Evolutionary conservation across 2,113 vertebrate species (phyloP).

Genomic region (Tragelaphus scriptus): DNA sequence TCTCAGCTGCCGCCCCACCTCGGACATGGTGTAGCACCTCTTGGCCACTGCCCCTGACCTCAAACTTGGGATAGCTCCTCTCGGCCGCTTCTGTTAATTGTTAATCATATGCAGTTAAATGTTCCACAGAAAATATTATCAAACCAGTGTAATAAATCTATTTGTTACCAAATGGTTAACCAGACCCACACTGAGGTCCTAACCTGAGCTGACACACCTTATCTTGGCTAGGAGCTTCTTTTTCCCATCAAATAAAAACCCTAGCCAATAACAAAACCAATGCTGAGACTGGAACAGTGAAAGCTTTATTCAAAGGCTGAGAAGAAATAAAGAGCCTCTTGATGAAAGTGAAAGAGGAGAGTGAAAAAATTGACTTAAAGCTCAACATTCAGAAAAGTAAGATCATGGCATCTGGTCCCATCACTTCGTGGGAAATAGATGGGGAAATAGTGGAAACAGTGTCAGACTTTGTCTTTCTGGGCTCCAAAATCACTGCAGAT

Average conservation of each 20-base stretch:
- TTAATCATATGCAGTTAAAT: background rate
- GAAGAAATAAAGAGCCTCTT: too few relatives aligned
- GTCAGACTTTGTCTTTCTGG: too few relatives aligned
- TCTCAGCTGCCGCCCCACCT: too few relatives aligned
- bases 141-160: background rate
- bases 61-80: too few relatives aligned
- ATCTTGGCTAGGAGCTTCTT: background rate
- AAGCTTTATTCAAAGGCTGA: background rate
- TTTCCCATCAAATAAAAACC: background rate
- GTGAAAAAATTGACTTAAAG: too few relatives aligned
- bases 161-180: background rate
- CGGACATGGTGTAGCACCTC: too few relatives aligned
- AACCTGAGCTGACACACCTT: background rate
- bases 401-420: too few relatives aligned
- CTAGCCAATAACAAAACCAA: background rate
- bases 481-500: too few relatives aligned
- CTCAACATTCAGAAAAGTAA: too few relatives aligned
- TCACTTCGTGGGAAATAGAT: too few relatives aligned
- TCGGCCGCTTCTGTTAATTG: accelerated
- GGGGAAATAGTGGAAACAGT: too few relatives aligned
- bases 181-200: background rate
- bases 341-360: too few relatives aligned
- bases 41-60: accelerated
- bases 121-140: background rate
- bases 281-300: background rate